Conservation (phyloP, 2,888 invertebrate species). For the Neria commutata region DNA sequence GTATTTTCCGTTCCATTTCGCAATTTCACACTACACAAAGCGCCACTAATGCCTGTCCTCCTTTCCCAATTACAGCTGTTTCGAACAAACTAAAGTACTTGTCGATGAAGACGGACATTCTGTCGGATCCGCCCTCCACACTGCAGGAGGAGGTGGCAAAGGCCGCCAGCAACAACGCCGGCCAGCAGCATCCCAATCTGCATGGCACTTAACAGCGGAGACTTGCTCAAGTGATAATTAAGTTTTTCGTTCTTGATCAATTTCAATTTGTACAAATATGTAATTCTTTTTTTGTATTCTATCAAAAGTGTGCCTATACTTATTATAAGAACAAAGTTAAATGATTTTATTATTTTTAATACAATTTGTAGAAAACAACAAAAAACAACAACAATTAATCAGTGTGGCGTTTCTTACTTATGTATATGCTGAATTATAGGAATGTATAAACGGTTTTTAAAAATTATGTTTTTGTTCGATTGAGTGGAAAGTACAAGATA, state of each 20-base stretch:
- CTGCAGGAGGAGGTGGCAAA: constrained; percentile 88
- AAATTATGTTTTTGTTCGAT: too few relatives aligned
- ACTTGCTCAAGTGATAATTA: background rate
- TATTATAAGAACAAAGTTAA: background rate
- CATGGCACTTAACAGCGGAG: constrained; percentile 47
- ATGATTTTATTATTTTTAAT: constrained; percentile 2
- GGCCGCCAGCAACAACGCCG: constrained; percentile 66
- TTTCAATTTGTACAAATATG: constrained; percentile 2
- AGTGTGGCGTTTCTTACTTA: too few relatives aligned
- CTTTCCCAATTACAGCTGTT: constrained; percentile 73
- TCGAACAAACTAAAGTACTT: constrained; percentile 88
- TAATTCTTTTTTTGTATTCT: constrained; percentile 2
- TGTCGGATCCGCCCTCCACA: constrained; percentile 81
- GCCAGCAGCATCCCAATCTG: constrained; percentile 59
- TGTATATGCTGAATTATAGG: too few relatives aligned
- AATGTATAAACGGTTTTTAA: too few relatives aligned
- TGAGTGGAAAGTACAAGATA: too few relatives aligned
- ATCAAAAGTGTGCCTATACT: constrained; percentile 2
- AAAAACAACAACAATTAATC: too few relatives aligned
- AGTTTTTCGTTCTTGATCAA: too few relatives aligned
- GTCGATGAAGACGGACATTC: constrained; percentile 90
- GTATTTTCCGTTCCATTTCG: constrained; percentile 66
- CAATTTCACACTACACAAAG: constrained; percentile 3
- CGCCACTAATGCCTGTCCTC: constrained; percentile 10
- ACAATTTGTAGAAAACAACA: background rate